Base-by-base conservation (phyloP, 2,888 invertebrate genomes). In the Diaphora mendica region DNA sequence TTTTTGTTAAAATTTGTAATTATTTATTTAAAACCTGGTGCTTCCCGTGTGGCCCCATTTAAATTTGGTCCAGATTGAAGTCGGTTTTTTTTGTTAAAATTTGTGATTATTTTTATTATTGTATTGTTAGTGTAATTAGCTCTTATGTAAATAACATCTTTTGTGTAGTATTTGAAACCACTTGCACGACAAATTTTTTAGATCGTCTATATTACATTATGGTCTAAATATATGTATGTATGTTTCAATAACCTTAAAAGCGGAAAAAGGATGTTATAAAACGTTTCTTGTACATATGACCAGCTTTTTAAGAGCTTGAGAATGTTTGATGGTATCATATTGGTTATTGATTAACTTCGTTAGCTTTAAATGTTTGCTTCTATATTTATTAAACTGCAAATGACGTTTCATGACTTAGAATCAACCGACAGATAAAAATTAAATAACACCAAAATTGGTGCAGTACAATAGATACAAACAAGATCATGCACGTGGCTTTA, bases 231-330 rank as follows among this genome's bases (percentile, higher is more conserved):
- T 33, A 33, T 33, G 33, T 39, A 71, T 67, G 33, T 39, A 71
- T 67, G 76, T 76, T 74, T 71, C 35, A 74, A 71, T 80, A 73
- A 48, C 26, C 33, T 33, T 55, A 33, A 68, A 74, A 74, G 72
- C 77, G 82, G 75, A 72, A 74, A 68, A 26, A 66, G 70, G 78
- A 80, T 80, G 55, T 70, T 66, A 69, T 76, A 74, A 74, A 71
- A 35, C 70, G 33, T 77, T 76, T 79, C 72, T 68, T 68, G 62
- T 64, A 42, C 30, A 42, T 39, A 62, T 71, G 68, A 80, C 77
- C 72, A 82, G 71, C n/a, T 55, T 70, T 39, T 65, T 9, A 42
- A 66, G 66, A 26, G 26, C 17, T 66, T 26, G 55, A 23, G 26
- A 30, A 67, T 42, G 30, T n/a, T n/a, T n/a, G n/a, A n/a, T n/a